Conservation (phyloP, 2,888 invertebrate species). For the Acanthoscelides obtectus region DNA sequence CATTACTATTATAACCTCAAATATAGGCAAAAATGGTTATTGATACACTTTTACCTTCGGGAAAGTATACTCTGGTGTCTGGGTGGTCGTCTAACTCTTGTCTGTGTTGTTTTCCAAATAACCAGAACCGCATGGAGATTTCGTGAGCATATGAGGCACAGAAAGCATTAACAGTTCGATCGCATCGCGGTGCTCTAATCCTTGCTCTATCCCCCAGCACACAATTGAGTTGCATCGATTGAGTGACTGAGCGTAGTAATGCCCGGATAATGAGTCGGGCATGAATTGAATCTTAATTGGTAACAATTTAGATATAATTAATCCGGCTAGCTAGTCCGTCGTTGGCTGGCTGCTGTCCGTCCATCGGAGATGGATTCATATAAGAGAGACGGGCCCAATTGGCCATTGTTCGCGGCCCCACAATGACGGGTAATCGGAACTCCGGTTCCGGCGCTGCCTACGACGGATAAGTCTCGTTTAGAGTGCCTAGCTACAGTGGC, state of each 20-base stretch:
- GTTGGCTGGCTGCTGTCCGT: constrained; percentile 44
- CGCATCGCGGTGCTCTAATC: not conserved
- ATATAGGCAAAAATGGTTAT: no score
- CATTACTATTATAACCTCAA: no score
- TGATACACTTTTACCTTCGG: no score
- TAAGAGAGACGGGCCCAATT: constrained; percentile 30
- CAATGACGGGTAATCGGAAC: constrained; percentile 49
- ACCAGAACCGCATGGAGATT: no score
- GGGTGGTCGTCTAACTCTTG: no score
- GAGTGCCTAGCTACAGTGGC: constrained; percentile 30
- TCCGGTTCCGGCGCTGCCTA: constrained; percentile 43
- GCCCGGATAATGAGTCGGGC: constrained; percentile 16
- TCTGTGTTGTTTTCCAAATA: no score
- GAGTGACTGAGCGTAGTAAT: not conserved
- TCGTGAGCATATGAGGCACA: not conserved
- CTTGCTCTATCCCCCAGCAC: not conserved
- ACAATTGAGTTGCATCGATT: not conserved
- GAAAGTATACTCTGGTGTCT: no score
- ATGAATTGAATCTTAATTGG: constrained; percentile 55
- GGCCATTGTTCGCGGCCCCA: constrained; percentile 46
- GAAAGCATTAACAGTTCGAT: not conserved
- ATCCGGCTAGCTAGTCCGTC: constrained; percentile 43
- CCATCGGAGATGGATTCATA: constrained; percentile 35
- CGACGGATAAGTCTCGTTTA: constrained; percentile 38
- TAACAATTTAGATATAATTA: constrained; percentile 52